Evolutionary conservation across 1,140 invertebrate genomes (phyloP), one percentile per base, ranked within the genome.

Genomic region (Leptinotarsa lineolata): DNA sequence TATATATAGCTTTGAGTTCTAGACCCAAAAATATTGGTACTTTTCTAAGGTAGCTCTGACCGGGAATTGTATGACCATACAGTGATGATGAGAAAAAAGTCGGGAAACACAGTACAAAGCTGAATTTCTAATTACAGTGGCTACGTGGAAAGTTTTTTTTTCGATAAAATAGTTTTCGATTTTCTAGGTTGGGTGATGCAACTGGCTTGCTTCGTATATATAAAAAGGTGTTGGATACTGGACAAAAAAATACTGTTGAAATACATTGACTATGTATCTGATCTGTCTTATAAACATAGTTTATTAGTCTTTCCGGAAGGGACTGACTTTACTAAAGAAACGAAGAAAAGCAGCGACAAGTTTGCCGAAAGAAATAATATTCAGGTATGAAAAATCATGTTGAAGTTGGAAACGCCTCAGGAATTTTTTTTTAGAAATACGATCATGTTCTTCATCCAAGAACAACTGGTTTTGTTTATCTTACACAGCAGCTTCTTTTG

Each of bases 291-390:
- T 77, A 89, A 87, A 12, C 89, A 86, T 74, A 88, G 92, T 84
- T 81, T 97, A 30, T 85, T 96, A 16, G 87, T 97, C 72, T 97
- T 96, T 82, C 95, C 95, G 0, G 95, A 97, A 86, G 95, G 95
- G 3, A 97, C 95, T 1, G 94, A 97, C 84, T 86, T 96, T 24
- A 94, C 92, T 20, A 84, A 85, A n/a, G 87, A 85, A 39, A 94
- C 92, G 68, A 91, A 90, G 75, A 85, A 84, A 46, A 91, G 89
- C 68, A 96, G 94, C 74, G 88, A 95, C 77, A 86, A 86, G 63
- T 96, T 90, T 85, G 95, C 94, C 1, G 83, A 85, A 13, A 89
- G 91, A 76, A 88, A 93, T 81, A 87, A 90, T 74, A 84, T 95
- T 22, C 85, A 87, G 63, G 87, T 88, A 80, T n/a, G 2, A 61